Base-by-base conservation (phyloP, 2,113 vertebrate species). In the Phyllostomus discolor region DNA sequence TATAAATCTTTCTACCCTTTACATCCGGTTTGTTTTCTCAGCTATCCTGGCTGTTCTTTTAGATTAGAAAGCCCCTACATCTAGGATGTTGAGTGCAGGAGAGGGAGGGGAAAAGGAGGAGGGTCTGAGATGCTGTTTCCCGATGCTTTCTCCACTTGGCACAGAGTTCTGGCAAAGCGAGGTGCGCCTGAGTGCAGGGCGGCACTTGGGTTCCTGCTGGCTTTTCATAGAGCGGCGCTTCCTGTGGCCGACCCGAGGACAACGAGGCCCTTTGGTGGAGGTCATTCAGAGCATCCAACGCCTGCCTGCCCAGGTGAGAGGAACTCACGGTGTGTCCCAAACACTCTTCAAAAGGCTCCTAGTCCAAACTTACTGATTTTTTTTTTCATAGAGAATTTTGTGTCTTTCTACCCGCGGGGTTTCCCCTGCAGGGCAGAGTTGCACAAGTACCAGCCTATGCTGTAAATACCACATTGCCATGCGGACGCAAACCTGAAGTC, bases 121-220 rank as follows among this genome's bases (percentile, higher is more conserved):
- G 14, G 15, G 14, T 26, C 28, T 48, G 50, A 41, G 26, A 26
- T 48, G 69, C 57, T 89, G 9, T 89, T 81, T 93, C 82, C 17
- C 1, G 10, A 22, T 22, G 31, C 72, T 33, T 22, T 87, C 31
- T 38, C 50, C 54, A 24, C 75, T 33, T 22, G 28, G 41, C 87
- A 59, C 4, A 3, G 43, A 69, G 64, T 59, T 75, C 69, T 72
- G 73, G 7, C 14, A 28, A 91, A 28, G 52, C 33, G 2, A 33
- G n/a, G 43, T 12, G 12, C 4, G 15, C n/a, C 24, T 20, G 46
- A 20, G 38, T 57, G 43, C 31, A 73, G 57, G 35, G 24, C 2
- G 3, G 38, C 62, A 14, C 2, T 31, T 0, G 35, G 15, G 24
- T 46, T 38, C 66, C n/a, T 28, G 52, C 3, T 4, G 28, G n/a